phyloP scores from a whole-genome alignment of 2,888 invertebrate species.

The Xestia sexstrigata region DNA sequence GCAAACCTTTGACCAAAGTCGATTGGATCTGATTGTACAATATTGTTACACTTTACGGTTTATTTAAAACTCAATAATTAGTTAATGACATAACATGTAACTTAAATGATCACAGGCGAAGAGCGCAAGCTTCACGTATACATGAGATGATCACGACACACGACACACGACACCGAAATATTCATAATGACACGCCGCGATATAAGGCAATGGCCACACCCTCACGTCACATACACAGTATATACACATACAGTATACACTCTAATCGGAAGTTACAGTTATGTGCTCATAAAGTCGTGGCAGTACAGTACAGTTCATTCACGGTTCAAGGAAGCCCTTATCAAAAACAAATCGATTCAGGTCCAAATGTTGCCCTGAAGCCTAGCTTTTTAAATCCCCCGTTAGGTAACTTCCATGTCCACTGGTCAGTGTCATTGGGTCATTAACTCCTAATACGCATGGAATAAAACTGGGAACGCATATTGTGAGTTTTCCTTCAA shows the following conservation, averaged over 20 bases:
- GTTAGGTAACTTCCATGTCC: neutral
- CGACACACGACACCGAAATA: conserved; percentile 50
- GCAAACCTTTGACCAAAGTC: neutral
- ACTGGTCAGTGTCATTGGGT: neutral
- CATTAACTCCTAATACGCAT: neutral
- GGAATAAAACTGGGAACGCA: neutral
- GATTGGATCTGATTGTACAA: neutral
- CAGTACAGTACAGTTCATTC: conserved; percentile 7
- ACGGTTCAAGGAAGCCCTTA: conserved; percentile 20
- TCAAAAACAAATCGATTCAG: neutral
- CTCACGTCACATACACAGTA: conserved; percentile 9
- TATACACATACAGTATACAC: neutral
- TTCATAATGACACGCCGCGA: conserved; percentile 38
- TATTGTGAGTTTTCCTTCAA: neutral
- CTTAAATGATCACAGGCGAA: conserved; percentile 47
- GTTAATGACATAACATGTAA: neutral
- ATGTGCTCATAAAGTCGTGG: neutral
- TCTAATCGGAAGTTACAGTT: neutral
- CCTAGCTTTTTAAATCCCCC: neutral
- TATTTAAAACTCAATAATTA: neutral
- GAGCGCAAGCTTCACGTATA: conserved; percentile 23
- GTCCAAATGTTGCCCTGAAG: neutral
- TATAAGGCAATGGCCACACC: conserved; percentile 54
- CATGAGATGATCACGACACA: conserved; percentile 36
- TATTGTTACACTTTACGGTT: neutral